A percentile compares a stretch with the other conserved stretches of the same genome.
These are phyloP conservation scores for Hycleus cichorii DNA, from an alignment of 1,140 invertebrate genomes.

Conservation along the genomic window DNA sequence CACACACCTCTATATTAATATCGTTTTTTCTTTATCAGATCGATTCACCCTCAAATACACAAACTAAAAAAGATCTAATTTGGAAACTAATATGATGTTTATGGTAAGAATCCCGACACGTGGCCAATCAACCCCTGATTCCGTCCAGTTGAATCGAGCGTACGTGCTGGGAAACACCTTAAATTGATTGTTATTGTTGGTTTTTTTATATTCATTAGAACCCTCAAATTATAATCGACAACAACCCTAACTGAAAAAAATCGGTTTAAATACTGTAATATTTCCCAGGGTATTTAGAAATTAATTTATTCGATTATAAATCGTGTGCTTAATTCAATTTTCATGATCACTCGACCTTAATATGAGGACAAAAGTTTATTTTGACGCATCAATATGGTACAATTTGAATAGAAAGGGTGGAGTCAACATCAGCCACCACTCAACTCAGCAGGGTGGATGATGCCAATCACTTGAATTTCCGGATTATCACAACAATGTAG, in stretches of 20 bases:
- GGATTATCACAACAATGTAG: too few relatives aligned
- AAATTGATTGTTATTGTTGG: slow-evolving; percentile 11
- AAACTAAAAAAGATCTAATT: slow-evolving; percentile 2
- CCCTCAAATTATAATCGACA: too few relatives aligned
- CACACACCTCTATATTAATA: not conserved
- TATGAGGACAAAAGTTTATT: slow-evolving; percentile 26
- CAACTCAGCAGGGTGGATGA: slow-evolving; percentile 9
- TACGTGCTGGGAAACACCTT: slow-evolving; percentile 20
- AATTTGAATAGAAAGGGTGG: slow-evolving; percentile 19
- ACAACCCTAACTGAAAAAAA: too few relatives aligned
- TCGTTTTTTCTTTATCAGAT: not conserved
- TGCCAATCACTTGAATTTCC: not conserved
- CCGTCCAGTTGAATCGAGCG: not conserved
- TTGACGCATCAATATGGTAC: slow-evolving; percentile 29
- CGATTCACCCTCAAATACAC: too few relatives aligned
- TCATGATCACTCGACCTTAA: slow-evolving; percentile 28
- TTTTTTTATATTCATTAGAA: too few relatives aligned
- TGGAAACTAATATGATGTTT: slow-evolving; percentile 16
- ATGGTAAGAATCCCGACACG: slow-evolving; percentile 13
- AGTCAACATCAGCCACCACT: slow-evolving; percentile 9
- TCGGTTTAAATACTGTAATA: too few relatives aligned
- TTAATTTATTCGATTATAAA: not conserved
- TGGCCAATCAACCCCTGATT: slow-evolving; percentile 16
- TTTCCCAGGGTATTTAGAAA: too few relatives aligned
- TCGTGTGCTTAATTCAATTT: slow-evolving; percentile 27